phyloP scores from a whole-genome alignment of 2,888 invertebrate genomes.

The Lordiphosa fenestrarum region DNA sequence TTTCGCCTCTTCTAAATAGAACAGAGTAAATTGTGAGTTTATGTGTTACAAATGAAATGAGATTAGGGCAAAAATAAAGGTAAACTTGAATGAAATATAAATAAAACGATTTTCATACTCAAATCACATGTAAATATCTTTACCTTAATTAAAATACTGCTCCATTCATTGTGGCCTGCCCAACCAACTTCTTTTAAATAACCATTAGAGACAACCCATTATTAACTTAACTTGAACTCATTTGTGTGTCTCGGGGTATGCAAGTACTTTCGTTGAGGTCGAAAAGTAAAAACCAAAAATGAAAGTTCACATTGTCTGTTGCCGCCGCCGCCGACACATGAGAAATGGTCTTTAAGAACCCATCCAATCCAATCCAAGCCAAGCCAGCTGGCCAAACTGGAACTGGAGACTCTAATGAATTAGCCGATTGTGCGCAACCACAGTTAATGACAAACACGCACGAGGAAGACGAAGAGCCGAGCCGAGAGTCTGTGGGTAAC shows the following conservation, averaged over 20 bases:
- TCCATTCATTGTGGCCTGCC: constrained; percentile 1
- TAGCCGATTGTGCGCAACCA: constrained; percentile 60
- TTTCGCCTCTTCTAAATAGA: too few relatives aligned
- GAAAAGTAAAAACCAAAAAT: constrained; percentile 70
- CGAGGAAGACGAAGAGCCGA: constrained; percentile 16
- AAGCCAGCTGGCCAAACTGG: background rate
- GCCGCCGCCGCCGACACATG: constrained; percentile 2
- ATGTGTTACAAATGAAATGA: too few relatives aligned
- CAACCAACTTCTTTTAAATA: constrained; percentile 20
- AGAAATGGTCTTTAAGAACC: constrained; percentile 10
- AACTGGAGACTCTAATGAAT: constrained; percentile 46
- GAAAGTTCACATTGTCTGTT: constrained; percentile 60
- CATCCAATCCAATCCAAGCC: constrained; percentile 2
- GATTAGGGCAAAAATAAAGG: too few relatives aligned
- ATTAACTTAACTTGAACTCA: constrained; percentile 35
- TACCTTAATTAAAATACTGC: constrained; percentile 16
- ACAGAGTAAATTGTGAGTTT: too few relatives aligned
- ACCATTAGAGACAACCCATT: constrained; percentile 30
- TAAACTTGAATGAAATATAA: too few relatives aligned
- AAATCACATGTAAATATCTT: too few relatives aligned
- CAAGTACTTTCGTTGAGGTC: constrained; percentile 49
- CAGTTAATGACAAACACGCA: constrained; percentile 71
- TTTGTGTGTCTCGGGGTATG: constrained; percentile 16
- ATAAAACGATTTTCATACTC: too few relatives aligned
- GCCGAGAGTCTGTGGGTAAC: constrained; percentile 43